A percentile compares a stretch with the other conserved stretches of the same genome.
Evolutionary conservation across 2,888 invertebrate genomes (phyloP).

Genomic region (Lissocephala sabroskyi): DNA sequence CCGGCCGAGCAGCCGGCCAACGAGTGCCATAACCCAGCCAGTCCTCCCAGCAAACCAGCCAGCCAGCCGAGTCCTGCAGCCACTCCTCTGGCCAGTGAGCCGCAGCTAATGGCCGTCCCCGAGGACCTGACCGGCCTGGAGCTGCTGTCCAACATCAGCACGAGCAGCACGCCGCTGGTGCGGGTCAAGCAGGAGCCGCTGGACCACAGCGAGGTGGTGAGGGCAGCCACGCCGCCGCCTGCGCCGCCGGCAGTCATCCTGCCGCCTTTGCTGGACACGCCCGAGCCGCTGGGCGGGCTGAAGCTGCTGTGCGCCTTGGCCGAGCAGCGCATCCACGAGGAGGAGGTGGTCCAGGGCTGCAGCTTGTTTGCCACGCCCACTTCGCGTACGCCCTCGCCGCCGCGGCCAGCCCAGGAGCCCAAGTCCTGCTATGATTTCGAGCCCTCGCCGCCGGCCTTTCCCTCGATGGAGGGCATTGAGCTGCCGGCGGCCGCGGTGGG

Average conservation of each 20-base stretch:
- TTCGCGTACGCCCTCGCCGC: slow-evolving; percentile 45
- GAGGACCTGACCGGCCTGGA: slow-evolving; percentile 88
- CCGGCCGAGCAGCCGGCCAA: slow-evolving; percentile 32
- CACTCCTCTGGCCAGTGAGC: no score
- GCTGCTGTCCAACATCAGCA: slow-evolving; percentile 85
- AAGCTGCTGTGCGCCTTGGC: slow-evolving; percentile 87
- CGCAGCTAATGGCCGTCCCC: slow-evolving; percentile 36
- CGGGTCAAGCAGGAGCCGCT: slow-evolving; percentile 69
- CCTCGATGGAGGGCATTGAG: slow-evolving; percentile 66
- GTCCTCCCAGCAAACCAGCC: slow-evolving; percentile 20
- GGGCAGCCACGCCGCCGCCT: slow-evolving; percentile 15
- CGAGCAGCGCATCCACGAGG: slow-evolving; percentile 87
- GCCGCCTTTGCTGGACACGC: slow-evolving; percentile 16
- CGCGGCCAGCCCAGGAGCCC: slow-evolving; percentile 12
- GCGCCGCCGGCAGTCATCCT: slow-evolving; percentile 49
- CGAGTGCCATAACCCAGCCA: slow-evolving; percentile 52
- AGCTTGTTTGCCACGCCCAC: slow-evolving; percentile 45
- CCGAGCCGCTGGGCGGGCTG: slow-evolving; percentile 76
- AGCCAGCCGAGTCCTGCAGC: no score
- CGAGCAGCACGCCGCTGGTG: slow-evolving; percentile 78
- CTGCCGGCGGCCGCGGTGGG: slow-evolving; percentile 31
- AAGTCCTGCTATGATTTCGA: slow-evolving; percentile 25
- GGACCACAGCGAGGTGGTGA: slow-evolving; percentile 35
- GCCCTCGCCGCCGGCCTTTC: slow-evolving; percentile 31
- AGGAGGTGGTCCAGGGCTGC: slow-evolving; percentile 73